Percentiles rank a stretch among this genome's conserved stretches.
Evolutionary conservation across 2,113 vertebrate species (phyloP).

Genomic region (Rhagologus leucostigma): DNA sequence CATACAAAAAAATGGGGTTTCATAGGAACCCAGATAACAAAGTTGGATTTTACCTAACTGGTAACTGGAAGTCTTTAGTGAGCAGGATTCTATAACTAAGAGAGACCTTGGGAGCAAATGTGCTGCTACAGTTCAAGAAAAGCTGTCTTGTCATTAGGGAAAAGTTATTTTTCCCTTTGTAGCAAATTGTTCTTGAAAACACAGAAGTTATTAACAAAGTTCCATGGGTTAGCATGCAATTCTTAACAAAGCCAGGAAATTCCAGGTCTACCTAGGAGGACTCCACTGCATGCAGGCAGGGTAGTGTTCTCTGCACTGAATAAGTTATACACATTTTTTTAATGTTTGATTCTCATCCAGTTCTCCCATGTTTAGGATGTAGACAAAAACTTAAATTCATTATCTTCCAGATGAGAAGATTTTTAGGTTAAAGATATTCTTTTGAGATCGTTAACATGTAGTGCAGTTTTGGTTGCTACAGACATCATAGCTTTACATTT

Average conservation of each 20-base stretch:
- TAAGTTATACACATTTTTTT: accelerated
- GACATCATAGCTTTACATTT: neutral
- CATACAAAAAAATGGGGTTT: accelerated
- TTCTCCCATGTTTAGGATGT: neutral
- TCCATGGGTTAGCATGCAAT: neutral
- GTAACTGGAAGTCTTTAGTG: neutral
- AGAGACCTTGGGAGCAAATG: neutral
- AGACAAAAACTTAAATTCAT: neutral
- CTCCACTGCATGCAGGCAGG: neutral
- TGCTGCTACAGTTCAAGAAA: neutral
- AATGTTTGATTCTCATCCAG: neutral
- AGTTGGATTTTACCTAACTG: neutral
- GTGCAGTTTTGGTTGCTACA: neutral
- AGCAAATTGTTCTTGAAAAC: neutral
- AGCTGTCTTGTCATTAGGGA: neutral
- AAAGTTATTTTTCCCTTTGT: neutral
- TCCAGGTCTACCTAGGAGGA: neutral
- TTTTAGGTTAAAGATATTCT: neutral
- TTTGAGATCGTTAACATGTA: neutral
- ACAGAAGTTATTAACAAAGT: neutral
- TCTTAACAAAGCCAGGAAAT: conserved; percentile 24
- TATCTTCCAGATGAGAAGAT: neutral
- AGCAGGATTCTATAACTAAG: neutral
- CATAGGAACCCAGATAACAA: neutral
- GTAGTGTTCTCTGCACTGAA: neutral